Percentiles rank a stretch among this genome's conserved stretches.
Evolutionary conservation across 2,888 invertebrate species (phyloP).

Genomic region (Sinodicranocentrus sp.): DNA sequence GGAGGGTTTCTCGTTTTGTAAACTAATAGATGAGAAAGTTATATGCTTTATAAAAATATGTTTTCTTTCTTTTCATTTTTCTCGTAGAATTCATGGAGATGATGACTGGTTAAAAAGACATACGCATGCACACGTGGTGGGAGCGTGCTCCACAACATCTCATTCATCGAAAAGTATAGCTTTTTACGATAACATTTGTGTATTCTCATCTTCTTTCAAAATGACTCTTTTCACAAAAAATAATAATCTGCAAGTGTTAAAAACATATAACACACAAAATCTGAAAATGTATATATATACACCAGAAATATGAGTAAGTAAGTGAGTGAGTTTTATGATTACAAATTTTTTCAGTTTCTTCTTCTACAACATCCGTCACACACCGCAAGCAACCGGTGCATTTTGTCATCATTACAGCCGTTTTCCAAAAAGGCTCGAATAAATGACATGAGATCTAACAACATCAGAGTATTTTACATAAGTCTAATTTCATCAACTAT

Average conservation of each 20-base stretch:
- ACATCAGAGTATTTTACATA: conserved; percentile 6
- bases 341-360: conserved; percentile 42
- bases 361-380: conserved; percentile 45
- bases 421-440: conserved; percentile 40
- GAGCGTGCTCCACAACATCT: conserved; percentile 48
- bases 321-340: conserved; percentile 26
- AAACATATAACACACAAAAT: conserved; percentile 7
- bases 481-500: conserved; percentile 1
- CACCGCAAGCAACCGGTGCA: conserved; percentile 23
- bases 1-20: conserved; percentile 40
- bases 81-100: conserved; percentile 95
- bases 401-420: conserved; percentile 34
- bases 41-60: conserved; percentile 13
- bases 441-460: conserved; percentile 17
- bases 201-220: conserved; percentile 12
- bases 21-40: conserved; percentile 77
- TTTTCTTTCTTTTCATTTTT: conserved; percentile 23
- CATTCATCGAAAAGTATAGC: conserved; percentile 55
- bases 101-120: conserved; percentile 86
- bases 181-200: conserved; percentile 46
- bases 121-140: conserved; percentile 45
- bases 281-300: not conserved
- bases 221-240: conserved; percentile 26
- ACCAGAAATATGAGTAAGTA: not conserved
- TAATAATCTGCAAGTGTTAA: conserved; percentile 44